Evolutionary conservation across 2,888 invertebrate genomes (phyloP).

Genomic region (Vannuccia rotundouncinata): DNA sequence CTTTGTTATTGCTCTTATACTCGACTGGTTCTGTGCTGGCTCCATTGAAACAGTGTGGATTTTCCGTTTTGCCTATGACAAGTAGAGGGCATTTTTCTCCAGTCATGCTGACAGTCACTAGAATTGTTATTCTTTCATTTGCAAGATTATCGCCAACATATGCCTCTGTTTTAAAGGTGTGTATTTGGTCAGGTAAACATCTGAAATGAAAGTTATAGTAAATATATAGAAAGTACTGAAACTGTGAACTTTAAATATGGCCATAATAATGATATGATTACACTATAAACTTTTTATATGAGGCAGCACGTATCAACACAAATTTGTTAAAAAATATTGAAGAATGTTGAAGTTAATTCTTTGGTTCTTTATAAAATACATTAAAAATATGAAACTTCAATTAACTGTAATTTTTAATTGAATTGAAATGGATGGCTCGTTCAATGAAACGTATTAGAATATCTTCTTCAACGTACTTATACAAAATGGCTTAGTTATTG

Average conservation of each 20-base stretch:
- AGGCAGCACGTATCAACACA: no score
- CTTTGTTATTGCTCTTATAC: slow-evolving; percentile 40
- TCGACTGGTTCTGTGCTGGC: slow-evolving; percentile 38
- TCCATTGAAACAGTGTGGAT: slow-evolving; percentile 35
- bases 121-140: neutral
- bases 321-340: no score
- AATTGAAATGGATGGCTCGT: no score
- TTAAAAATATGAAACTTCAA: neutral
- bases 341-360: no score
- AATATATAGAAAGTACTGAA: neutral
- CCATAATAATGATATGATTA: no score
- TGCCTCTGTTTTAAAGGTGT: neutral
- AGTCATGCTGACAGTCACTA: slow-evolving; percentile 7
- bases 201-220: neutral
- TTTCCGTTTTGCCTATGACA: slow-evolving; percentile 39
- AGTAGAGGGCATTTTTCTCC: slow-evolving; percentile 22
- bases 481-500: no score
- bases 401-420: no score
- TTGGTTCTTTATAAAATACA: no score
- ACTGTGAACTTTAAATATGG: neutral
- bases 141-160: neutral
- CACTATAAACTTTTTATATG: no score
- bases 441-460: no score
- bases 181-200: slow-evolving; percentile 12
- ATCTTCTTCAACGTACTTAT: no score